Evolutionary conservation across 2,888 invertebrate species (phyloP).

Genomic region (Tillus elongatus): DNA sequence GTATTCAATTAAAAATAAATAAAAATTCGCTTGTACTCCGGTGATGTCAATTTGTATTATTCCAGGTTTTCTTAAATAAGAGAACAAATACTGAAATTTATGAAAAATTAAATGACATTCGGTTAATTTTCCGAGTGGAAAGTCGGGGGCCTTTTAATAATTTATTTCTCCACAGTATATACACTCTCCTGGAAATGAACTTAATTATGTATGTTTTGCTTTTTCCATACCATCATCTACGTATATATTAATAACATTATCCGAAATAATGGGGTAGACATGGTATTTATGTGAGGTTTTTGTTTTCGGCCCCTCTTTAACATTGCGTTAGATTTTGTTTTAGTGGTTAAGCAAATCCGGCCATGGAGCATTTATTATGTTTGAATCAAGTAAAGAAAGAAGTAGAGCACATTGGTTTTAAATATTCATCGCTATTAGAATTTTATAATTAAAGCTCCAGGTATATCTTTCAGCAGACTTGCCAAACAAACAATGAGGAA

Average conservation of each 20-base stretch:
- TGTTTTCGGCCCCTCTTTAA: too few relatives aligned
- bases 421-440: too few relatives aligned
- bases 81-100: conserved; percentile 35
- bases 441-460: too few relatives aligned
- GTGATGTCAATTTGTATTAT: conserved; percentile 27
- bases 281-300: too few relatives aligned
- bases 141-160: conserved; percentile 27
- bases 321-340: too few relatives aligned
- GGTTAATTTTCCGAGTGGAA: conserved; percentile 33
- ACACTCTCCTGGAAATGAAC: conserved; percentile 16
- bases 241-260: conserved; percentile 3
- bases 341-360: too few relatives aligned
- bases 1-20: conserved; percentile 25
- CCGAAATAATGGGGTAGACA: not conserved
- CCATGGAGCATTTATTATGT: too few relatives aligned
- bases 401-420: too few relatives aligned
- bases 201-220: conserved; percentile 17
- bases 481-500: too few relatives aligned
- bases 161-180: conserved; percentile 16
- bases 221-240: conserved; percentile 1
- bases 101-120: conserved; percentile 35
- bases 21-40: conserved; percentile 28
- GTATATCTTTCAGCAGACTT: too few relatives aligned
- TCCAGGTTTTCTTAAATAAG: conserved; percentile 24
- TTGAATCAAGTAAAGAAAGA: too few relatives aligned